A percentile compares a stretch with the other conserved stretches of the same genome.
Evolutionary conservation across 2,113 vertebrate species (phyloP).

Genomic region (Amphilophus citrinellus): DNA sequence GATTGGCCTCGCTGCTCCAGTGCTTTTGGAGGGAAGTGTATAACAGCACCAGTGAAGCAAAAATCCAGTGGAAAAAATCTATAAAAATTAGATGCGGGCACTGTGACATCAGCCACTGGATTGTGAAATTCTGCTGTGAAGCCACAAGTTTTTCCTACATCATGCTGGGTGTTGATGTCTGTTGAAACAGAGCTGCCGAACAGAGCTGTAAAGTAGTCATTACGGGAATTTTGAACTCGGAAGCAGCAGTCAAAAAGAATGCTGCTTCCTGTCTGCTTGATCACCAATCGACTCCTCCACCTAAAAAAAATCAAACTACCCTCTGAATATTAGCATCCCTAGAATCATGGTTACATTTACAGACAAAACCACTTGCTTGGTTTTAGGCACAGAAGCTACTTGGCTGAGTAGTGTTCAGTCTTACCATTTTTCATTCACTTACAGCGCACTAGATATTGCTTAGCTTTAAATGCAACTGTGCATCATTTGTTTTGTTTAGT

Average conservation of each 20-base stretch:
- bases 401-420: rapidly evolving
- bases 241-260: not conserved
- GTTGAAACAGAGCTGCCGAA: not conserved
- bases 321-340: rapidly evolving
- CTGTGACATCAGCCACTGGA: not conserved
- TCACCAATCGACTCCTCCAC: not conserved
- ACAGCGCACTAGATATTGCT: too few relatives aligned
- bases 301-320: not conserved
- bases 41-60: too few relatives aligned
- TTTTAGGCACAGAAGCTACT: not conserved
- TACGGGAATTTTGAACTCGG: not conserved
- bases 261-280: not conserved
- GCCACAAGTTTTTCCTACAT: rapidly evolving
- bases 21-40: too few relatives aligned
- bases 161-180: not conserved
- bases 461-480: too few relatives aligned
- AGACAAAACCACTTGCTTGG: not conserved
- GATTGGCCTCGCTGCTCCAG: too few relatives aligned
- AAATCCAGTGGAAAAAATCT: not conserved
- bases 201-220: not conserved
- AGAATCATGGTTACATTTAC: not conserved
- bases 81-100: not conserved
- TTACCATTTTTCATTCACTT: not conserved
- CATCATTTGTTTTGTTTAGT: too few relatives aligned
- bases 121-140: rapidly evolving